Evolutionary conservation across 1,140 invertebrate species (phyloP).

Genomic region (Spodoptera litura): DNA sequence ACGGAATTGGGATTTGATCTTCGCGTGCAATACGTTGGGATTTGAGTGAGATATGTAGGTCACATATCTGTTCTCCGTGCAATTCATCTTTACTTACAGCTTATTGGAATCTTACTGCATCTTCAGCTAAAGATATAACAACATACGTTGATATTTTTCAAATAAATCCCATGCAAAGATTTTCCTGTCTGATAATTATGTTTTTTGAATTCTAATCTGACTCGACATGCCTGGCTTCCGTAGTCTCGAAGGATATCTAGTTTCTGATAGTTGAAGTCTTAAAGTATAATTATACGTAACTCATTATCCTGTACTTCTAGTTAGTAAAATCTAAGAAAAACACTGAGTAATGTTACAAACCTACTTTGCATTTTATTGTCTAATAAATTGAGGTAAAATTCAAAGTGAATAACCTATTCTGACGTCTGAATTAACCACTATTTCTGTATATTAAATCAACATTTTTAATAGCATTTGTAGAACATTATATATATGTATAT

Average conservation of each 20-base stretch:
- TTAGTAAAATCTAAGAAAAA: background rate
- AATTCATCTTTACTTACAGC: conserved; percentile 22
- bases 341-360: background rate
- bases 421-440: too few species aligned
- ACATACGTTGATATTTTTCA: background rate
- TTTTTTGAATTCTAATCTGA: background rate
- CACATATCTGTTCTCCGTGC: conserved; percentile 2
- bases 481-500: too few species aligned
- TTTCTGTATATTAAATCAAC: too few species aligned
- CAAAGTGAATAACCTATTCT: too few species aligned
- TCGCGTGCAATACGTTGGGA: background rate
- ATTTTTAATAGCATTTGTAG: too few species aligned
- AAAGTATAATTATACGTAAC: background rate
- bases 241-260: background rate
- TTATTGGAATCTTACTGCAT: conserved; percentile 26
- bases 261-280: background rate
- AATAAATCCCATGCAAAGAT: background rate
- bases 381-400: too few species aligned
- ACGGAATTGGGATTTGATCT: conserved; percentile 11
- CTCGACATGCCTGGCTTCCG: background rate
- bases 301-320: background rate
- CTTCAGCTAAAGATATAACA: background rate
- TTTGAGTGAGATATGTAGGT: conserved; percentile 22
- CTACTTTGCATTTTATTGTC: background rate
- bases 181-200: conserved; percentile 1